Base-by-base conservation (phyloP, 2,888 invertebrate species). In the Tetranychus piercei region DNA sequence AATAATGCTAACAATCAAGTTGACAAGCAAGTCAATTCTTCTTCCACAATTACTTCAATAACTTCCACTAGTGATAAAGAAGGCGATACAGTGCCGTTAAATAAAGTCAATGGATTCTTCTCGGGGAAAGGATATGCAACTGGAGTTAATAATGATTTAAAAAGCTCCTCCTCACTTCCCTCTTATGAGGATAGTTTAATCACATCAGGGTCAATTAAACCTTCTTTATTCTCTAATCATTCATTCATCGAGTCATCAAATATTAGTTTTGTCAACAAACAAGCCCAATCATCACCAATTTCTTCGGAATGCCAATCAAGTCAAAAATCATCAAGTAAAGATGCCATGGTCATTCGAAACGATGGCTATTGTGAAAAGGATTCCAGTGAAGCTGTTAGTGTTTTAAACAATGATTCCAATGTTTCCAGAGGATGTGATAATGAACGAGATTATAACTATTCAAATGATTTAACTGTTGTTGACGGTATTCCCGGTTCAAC, bases 281-380 rank as follows among this genome's bases (percentile, higher is more conserved):
- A 69, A 69, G 22, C 22, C 34, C 34, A 18, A 20, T 23, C 69
- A n/a, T 69, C 69, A n/a, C 23, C 69, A 18, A 20, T 20, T 23
- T 69, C 69, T 11, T 23, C 11, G 11, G 34, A 23, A 20, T 23
- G 22, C 22, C 20, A 23, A 23, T 20, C 22, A 18, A 69, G 20
- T 23, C 43, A 15, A 15, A 71, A 20, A 8, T 8, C 71, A 44
- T 20, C 15, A 18, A 34, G 71, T n/a, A 76, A 76, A 71, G 74
- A 76, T 64, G 73, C 74, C 44, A 44, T 72, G 45, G 74, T 73
- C 20, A 74, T 74, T 34, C 45, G 65, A 20, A 73, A 74, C 43
- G 74, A 69, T 6, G 76, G 75, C 6, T 75, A 70, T 66, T 70
- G 69, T 69, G 75, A 75, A 64, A 44, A 70, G n/a, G 75, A 75